Evolutionary conservation across 92 coral and sea anemone genomes (phyloP).

Genomic region (Micromussa lordhowensis): DNA sequence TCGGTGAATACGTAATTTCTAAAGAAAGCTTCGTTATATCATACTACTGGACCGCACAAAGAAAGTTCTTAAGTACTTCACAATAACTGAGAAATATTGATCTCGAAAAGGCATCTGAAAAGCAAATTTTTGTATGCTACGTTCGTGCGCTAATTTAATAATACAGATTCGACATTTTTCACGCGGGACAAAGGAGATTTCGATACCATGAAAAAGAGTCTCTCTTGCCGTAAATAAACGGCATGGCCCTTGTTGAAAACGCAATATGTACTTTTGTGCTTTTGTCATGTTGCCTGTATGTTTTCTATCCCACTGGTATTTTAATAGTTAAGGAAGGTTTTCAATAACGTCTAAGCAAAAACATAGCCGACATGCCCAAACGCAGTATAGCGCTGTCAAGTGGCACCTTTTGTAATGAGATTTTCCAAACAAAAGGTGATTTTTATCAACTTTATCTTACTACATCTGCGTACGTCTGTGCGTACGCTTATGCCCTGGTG

Average conservation of each 20-base stretch:
- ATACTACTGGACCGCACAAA: neutral
- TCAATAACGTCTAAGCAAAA: too few species aligned
- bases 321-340: too few species aligned
- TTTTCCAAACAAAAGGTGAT: too few species aligned
- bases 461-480: too few species aligned
- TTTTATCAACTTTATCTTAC: too few species aligned
- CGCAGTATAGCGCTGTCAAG: too few species aligned
- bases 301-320: neutral
- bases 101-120: neutral
- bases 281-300: too few species aligned
- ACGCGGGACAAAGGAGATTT: neutral
- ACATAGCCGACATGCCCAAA: too few species aligned
- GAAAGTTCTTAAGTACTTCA: neutral
- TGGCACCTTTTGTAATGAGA: too few species aligned
- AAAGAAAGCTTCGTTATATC: conserved; percentile 9
- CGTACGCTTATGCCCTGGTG: too few species aligned
- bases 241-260: neutral
- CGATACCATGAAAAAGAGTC: neutral
- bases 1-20: neutral
- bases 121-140: neutral
- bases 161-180: neutral
- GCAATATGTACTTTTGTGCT: too few species aligned
- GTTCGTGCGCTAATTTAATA: neutral
- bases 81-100: neutral
- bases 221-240: neutral